phyloP scores from a whole-genome alignment of 2,888 invertebrate species.

The Aphodius sticticus region DNA sequence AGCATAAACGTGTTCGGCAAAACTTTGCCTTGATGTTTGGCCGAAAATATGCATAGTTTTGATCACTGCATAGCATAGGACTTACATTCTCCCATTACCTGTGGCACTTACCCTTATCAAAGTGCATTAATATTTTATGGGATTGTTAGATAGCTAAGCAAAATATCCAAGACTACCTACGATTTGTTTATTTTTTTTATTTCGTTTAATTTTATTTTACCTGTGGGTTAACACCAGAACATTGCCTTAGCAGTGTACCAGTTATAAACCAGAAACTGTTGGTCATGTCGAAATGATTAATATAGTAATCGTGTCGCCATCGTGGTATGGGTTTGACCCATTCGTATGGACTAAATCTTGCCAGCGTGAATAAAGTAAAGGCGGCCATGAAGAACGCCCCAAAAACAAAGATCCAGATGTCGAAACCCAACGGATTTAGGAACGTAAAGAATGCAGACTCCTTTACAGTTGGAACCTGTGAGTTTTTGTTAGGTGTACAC shows the following conservation, averaged over 20 bases:
- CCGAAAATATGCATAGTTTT: too few species aligned
- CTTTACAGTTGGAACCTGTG: slow-evolving; percentile 65
- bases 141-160: too few species aligned
- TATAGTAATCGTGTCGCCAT: slow-evolving; percentile 52
- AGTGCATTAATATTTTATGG: too few species aligned
- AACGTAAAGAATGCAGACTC: slow-evolving; percentile 71
- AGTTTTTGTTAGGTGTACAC: background rate
- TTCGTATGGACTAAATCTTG: slow-evolving; percentile 70
- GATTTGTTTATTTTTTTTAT: background rate
- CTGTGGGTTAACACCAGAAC: slow-evolving; percentile 68
- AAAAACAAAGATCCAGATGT: slow-evolving; percentile 71
- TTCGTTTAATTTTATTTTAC: slow-evolving; percentile 48
- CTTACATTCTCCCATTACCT: too few species aligned
- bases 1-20: too few species aligned
- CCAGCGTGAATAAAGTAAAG: slow-evolving; percentile 67
- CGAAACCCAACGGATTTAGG: slow-evolving; percentile 69
- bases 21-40: too few species aligned
- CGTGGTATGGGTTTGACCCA: slow-evolving; percentile 64
- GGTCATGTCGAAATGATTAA: slow-evolving; percentile 70
- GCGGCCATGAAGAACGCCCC: slow-evolving; percentile 69
- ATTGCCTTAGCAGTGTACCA: slow-evolving; percentile 72
- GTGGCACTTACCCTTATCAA: too few species aligned
- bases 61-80: too few species aligned
- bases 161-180: too few species aligned
- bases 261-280: slow-evolving; percentile 75